Percentiles rank a stretch among this genome's conserved stretches.
These are phyloP conservation scores for Oreonectes daqikongensis DNA, from an alignment of 2,797 vertebrate species.

Conservation along the genomic window DNA sequence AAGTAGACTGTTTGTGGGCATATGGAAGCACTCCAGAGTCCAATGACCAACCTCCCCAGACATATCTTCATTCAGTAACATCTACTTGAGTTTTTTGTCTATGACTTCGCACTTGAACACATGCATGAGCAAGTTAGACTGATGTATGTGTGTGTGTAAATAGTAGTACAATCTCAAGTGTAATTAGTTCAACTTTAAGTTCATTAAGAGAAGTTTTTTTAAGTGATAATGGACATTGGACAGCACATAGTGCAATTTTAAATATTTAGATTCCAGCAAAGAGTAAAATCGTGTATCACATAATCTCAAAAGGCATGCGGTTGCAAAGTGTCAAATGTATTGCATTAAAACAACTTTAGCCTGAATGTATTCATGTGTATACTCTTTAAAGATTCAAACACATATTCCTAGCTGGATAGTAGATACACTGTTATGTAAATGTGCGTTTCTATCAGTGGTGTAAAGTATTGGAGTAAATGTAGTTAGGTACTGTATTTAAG, in stretches of 20 bases:
- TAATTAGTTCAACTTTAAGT: not conserved
- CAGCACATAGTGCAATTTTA: constrained; percentile 4
- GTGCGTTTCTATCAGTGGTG: no score
- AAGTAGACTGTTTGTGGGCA: constrained; percentile 9
- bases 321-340: constrained; percentile 5
- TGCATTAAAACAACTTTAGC: constrained; percentile 2
- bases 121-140: not conserved
- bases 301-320: not conserved
- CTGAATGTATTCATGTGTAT: not conserved
- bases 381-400: constrained; percentile 10
- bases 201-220: constrained; percentile 9
- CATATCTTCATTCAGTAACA: not conserved
- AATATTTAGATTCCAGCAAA: constrained; percentile 33
- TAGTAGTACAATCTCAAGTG: not conserved
- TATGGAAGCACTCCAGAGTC: not conserved
- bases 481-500: no score
- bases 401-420: not conserved
- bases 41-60: constrained; percentile 1
- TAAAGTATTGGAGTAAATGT: no score
- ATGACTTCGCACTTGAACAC: not conserved
- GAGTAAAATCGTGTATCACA: constrained; percentile 15
- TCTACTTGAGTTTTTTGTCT: not conserved
- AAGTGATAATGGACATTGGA: constrained; percentile 20
- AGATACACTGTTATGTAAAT: constrained; percentile 8
- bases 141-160: not conserved